Evolutionary conservation across 2,797 vertebrate species (phyloP).

Genomic region (Mormyrops boulengeri): DNA sequence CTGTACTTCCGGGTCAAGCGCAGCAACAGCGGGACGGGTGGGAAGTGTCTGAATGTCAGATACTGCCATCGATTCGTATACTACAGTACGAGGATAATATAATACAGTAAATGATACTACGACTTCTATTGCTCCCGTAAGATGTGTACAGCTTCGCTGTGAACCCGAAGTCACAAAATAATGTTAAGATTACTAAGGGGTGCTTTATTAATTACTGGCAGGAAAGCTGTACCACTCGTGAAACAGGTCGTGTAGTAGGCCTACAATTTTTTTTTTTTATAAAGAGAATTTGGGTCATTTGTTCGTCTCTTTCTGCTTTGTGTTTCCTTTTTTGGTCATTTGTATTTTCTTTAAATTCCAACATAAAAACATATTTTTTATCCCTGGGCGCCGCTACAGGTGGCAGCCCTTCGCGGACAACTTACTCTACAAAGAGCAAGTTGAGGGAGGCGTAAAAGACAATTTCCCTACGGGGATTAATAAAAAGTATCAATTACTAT

Average conservation of each 20-base stretch:
- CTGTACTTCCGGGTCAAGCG: constrained; percentile 46
- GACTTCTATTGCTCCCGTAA: neutral
- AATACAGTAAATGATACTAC: neutral
- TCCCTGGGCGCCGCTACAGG: too few species aligned
- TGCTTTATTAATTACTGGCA: neutral
- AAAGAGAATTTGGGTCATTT: neutral
- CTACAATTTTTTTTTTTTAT: neutral
- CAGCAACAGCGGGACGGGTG: neutral
- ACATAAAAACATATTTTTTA: too few species aligned
- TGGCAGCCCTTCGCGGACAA: too few species aligned
- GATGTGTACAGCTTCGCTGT: neutral
- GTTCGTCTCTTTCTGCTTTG: neutral
- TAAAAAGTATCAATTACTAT: too few species aligned
- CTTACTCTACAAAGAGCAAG: too few species aligned
- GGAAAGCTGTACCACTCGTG: neutral
- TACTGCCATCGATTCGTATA: neutral
- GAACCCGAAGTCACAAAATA: neutral
- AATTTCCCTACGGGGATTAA: too few species aligned
- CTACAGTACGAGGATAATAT: neutral
- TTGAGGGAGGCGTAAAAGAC: too few species aligned
- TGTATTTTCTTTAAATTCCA: neutral
- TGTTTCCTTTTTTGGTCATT: neutral
- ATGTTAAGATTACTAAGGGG: neutral
- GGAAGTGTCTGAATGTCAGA: neutral
- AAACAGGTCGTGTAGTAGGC: neutral